phyloP scores from a whole-genome alignment of 2,797 vertebrate species.

The Silurus lanzhouensis region DNA sequence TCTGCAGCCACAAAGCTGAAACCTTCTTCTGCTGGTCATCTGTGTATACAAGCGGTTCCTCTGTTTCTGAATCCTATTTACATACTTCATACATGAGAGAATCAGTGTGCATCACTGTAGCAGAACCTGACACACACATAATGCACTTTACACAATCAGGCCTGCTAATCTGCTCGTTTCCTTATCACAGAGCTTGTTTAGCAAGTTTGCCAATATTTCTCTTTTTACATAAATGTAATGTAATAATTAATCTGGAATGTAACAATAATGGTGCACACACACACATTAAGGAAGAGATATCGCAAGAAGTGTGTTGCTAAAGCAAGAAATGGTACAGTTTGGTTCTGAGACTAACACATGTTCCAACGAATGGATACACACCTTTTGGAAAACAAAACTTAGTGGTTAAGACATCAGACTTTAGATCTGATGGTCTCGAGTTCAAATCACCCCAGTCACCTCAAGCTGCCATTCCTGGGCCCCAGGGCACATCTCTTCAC shows the following conservation, averaged over 20 bases:
- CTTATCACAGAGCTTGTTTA: neutral
- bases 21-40: too few species aligned
- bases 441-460: too few species aligned
- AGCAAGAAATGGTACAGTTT: neutral
- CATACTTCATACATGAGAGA: neutral
- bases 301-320: neutral
- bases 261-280: too few species aligned
- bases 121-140: neutral
- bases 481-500: too few species aligned
- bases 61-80: neutral
- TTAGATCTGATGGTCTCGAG: too few species aligned
- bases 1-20: neutral
- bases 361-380: too few species aligned
- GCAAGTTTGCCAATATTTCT: slow-evolving; percentile 8
- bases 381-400: too few species aligned
- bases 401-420: too few species aligned
- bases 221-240: neutral
- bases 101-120: neutral
- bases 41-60: neutral
- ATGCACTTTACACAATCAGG: neutral
- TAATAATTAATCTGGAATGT: too few species aligned
- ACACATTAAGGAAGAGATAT: too few species aligned
- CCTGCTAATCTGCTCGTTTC: slow-evolving; percentile 4
- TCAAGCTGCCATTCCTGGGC: too few species aligned
- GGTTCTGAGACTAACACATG: too few species aligned